These are phyloP conservation scores for Ectropis grisescens DNA, from an alignment of 1,140 invertebrate species.

Conservation along the genomic window DNA sequence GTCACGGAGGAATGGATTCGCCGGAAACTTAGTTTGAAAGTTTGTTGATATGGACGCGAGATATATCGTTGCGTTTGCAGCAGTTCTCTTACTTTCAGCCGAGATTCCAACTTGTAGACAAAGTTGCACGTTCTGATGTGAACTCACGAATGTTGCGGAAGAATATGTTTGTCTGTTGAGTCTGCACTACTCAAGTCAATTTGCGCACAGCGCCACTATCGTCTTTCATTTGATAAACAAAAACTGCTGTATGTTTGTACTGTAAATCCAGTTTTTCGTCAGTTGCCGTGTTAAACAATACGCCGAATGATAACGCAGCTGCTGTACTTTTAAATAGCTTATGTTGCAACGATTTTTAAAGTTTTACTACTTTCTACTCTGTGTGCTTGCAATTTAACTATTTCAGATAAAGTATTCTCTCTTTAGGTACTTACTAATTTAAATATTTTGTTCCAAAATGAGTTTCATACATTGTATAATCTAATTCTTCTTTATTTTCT, in stretches of 20 bases:
- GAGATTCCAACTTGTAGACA: slow-evolving; percentile 28
- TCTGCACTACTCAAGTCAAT: background rate
- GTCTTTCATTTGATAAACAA: background rate
- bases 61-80: slow-evolving; percentile 37
- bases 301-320: background rate
- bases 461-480: too few relatives aligned
- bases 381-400: too few relatives aligned
- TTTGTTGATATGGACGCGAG: slow-evolving; percentile 35
- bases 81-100: slow-evolving; percentile 23
- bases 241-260: background rate
- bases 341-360: too few relatives aligned
- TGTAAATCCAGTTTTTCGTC: background rate
- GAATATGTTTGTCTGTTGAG: slow-evolving; percentile 11
- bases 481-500: too few relatives aligned
- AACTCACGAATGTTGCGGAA: slow-evolving; percentile 40
- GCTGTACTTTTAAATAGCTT: slow-evolving; percentile 1
- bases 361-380: too few relatives aligned
- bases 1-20: slow-evolving; percentile 29
- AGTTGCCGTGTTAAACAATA: background rate
- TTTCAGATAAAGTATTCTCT: too few relatives aligned
- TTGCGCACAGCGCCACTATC: too few relatives aligned
- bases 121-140: slow-evolving; percentile 37
- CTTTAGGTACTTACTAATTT: too few relatives aligned
- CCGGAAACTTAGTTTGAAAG: slow-evolving; percentile 30
- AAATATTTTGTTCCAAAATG: too few relatives aligned